These are phyloP conservation scores for Drosophila bunnanda DNA, from an alignment of 2,888 invertebrate genomes.

Conservation along the genomic window DNA sequence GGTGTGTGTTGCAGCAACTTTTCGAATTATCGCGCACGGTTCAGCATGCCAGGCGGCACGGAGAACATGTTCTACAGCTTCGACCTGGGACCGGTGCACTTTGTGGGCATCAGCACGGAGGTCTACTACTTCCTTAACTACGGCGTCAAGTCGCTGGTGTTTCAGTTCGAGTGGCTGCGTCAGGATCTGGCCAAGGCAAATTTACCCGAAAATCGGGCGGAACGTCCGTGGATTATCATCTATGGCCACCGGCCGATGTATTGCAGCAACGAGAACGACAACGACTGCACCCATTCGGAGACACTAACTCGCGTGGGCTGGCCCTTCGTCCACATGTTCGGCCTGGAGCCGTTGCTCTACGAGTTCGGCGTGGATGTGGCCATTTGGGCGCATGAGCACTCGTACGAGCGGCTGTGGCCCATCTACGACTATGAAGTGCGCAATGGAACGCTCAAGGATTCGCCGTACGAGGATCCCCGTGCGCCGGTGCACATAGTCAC, in stretches of 20 bases:
- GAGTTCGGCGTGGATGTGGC: slow-evolving; percentile 96
- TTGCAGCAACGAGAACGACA: slow-evolving; percentile 93
- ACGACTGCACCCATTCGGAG: slow-evolving; percentile 89
- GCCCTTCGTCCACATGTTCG: slow-evolving; percentile 88
- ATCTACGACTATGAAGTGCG: slow-evolving; percentile 92
- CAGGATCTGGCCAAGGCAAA: slow-evolving; percentile 91
- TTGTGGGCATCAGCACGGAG: slow-evolving; percentile 97
- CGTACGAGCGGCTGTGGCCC: slow-evolving; percentile 98
- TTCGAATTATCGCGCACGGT: slow-evolving; percentile 95
- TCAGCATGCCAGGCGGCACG: slow-evolving; percentile 93
- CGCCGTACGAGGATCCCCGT: slow-evolving; percentile 87
- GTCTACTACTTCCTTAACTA: slow-evolving; percentile 96
- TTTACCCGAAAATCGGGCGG: slow-evolving; percentile 89
- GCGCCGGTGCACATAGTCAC: slow-evolving; percentile 97
- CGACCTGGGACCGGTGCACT: slow-evolving; percentile 94
- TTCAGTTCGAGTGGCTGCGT: slow-evolving; percentile 94
- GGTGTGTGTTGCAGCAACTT: slow-evolving; percentile 90
- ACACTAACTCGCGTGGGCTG: slow-evolving; percentile 89
- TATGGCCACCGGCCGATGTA: slow-evolving; percentile 96
- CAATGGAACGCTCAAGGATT: slow-evolving; percentile 86
- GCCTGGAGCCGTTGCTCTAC: slow-evolving; percentile 93
- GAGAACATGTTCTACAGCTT: slow-evolving; percentile 94
- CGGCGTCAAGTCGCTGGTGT: slow-evolving; percentile 91
- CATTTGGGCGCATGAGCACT: slow-evolving; percentile 99
- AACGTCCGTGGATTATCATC: slow-evolving; percentile 92